Base-by-base conservation (phyloP, 2,113 vertebrate species). In the Zosterops lateralis region DNA sequence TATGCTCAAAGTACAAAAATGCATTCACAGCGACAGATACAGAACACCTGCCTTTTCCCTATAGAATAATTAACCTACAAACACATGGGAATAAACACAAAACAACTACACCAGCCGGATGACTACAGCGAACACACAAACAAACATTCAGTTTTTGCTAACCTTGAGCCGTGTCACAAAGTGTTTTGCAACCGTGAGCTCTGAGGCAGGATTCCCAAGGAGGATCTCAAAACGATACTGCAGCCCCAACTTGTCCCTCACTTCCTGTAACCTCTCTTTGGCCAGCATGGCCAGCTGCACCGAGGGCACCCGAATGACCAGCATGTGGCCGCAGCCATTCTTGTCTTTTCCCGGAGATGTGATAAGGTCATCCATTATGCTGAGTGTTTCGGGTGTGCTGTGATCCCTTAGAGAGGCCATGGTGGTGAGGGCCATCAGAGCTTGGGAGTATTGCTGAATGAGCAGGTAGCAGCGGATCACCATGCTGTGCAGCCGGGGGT, bases 381-480 rank as follows among this genome's bases (percentile, higher is more conserved):
- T 99, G 91, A 99, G 98, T 0, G 99, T 99, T 96, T 99, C 99
- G 0, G 99, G 99, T 1, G 99, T 99, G 91, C 99, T 99, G 97
- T 99, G 99, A 87, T 99, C 99, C 62, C 99, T 97, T 24, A 99
- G 98, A 1, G 99, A 98, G 0, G 98, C 98, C 91, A 98, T 97
- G 19, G 98, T 98, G 8, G 99, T 99, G 91, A 99, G 97, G 31
- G 99, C 99, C 99, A 99, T 99, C 97, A 99, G 98, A 45, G 99
- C 99, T 93, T 99, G 99, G 0, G 98, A 99, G 96, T 99, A 99
- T 97, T 99, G 99, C 98, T 99, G 99, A 84, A 99, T 99, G 95
- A 99, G 98, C 68, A 99, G 99, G 97, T 99, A 99, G 98, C 99
- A 99, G 95, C 99, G 99, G 81, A 99, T 98, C 87, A 99, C 99